These are phyloP conservation scores for Delichon dasypus DNA, from an alignment of 2,797 vertebrate species.

Conservation along the genomic window DNA sequence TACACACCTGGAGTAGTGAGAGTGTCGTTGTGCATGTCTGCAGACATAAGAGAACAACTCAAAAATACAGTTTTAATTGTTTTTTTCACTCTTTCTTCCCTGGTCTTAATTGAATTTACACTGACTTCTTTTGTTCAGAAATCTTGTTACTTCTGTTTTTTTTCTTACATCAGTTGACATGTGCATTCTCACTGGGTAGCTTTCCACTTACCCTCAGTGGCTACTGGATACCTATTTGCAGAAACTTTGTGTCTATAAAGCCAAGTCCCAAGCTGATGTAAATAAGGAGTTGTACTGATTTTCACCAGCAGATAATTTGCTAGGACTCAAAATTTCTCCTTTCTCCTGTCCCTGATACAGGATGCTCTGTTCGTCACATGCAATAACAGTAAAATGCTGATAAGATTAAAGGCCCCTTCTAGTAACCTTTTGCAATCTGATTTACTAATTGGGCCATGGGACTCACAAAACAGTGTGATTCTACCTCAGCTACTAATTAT, in stretches of 20 bases:
- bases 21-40: no score
- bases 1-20: accelerated
- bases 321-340: not conserved
- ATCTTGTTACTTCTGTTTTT: not conserved
- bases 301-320: not conserved
- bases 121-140: not conserved
- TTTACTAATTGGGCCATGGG: conserved; percentile 41
- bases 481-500: conserved; percentile 36
- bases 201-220: not conserved
- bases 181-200: not conserved
- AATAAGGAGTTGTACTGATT: not conserved
- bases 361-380: not conserved
- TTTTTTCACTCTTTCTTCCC: not conserved
- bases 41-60: not conserved
- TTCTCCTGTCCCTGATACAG: not conserved
- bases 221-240: not conserved
- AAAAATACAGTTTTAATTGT: not conserved
- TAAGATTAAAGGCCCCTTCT: not conserved
- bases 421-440: conserved; percentile 24
- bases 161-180: not conserved
- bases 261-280: not conserved
- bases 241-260: not conserved
- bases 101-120: not conserved
- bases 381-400: not conserved
- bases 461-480: conserved; percentile 31